Evolutionary conservation across 2,113 vertebrate genomes (phyloP), one percentile per base, ranked within the genome.

Genomic region (Panthera uncia): DNA sequence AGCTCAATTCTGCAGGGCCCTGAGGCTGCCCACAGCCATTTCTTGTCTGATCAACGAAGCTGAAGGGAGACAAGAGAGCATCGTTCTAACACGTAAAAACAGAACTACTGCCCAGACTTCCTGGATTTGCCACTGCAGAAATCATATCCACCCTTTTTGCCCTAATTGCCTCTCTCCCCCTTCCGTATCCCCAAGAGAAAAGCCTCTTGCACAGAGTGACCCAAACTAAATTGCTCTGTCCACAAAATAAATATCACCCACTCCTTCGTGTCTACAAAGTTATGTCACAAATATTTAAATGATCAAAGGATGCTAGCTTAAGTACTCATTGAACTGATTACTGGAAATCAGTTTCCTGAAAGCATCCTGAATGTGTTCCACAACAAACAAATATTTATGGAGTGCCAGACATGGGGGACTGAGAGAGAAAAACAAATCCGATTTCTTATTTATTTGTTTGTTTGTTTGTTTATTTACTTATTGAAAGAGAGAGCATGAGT

Each of bases 231-330:
- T 38, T 15, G 52, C 63, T 68, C 23, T 81, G 18, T 13, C 38
- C 19, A 74, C 15, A 63, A 92, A 86, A 61, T 9, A 91, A 74
- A 80, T 50, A 55, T 41, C 29, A 63, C 9, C 14, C 18, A 83
- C 11, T 68, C 4, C 57, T 93, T 41, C 61, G n/a, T 19, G 3
- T 71, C 73, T 89, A 52, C 3, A 71, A 84, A 68, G 0, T 96
- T 83, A 71, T 15, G 4, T 66, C 13, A 79, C 45, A 85, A 80
- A 96, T 92, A 90, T 90, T 94, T 96, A 88, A 83, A 71, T n/a
- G 19, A 83, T 87, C 41, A 71, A 65, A 52, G 78, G 45, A 11
- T 73, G 65, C 33, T 52, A 89, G 12, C 36, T 89, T 41, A 71
- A 96, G 57, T 52, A 50, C 31, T 93, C 52, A 45, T 13, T 84